phyloP scores from a whole-genome alignment of 2,888 invertebrate genomes.

The Hydroisotoma schaefferi region DNA sequence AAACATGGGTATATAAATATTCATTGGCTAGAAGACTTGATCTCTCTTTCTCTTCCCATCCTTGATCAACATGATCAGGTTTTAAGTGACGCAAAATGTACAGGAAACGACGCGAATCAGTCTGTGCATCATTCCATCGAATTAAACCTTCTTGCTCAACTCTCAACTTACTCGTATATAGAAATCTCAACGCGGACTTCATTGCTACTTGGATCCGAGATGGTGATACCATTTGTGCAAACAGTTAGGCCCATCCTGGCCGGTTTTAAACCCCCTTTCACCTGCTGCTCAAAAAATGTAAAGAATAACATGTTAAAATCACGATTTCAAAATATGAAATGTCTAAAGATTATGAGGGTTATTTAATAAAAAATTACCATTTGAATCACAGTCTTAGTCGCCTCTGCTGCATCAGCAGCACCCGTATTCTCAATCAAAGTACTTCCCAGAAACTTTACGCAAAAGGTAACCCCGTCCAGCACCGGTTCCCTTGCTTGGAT shows the following conservation, averaged over 20 bases:
- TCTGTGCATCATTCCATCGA: too few relatives aligned
- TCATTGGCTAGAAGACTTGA: too few relatives aligned
- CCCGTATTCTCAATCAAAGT: constrained; percentile 72
- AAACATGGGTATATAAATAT: too few relatives aligned
- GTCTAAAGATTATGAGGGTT: constrained; percentile 11
- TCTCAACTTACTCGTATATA: constrained; percentile 69
- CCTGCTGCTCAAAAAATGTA: too few relatives aligned
- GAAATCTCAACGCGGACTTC: constrained; percentile 73
- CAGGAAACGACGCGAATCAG: too few relatives aligned
- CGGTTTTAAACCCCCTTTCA: constrained; percentile 60
- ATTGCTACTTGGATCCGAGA: constrained; percentile 66
- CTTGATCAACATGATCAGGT: too few relatives aligned
- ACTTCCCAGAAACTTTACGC: constrained; percentile 72
- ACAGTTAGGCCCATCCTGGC: constrained; percentile 68
- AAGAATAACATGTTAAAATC: constrained; percentile 20
- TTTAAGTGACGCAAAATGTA: too few relatives aligned
- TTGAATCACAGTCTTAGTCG: constrained; percentile 74
- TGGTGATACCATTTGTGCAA: constrained; percentile 71
- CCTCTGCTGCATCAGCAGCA: constrained; percentile 71
- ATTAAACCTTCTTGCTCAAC: too few relatives aligned
- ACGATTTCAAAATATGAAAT: background rate
- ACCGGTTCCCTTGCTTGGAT: constrained; percentile 44
- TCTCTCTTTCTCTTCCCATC: too few relatives aligned
- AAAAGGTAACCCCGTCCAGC: constrained; percentile 57
- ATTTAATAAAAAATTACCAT: constrained; percentile 55